phyloP scores from a whole-genome alignment of 2,797 vertebrate genomes.

The Cryptoprocta ferox region DNA sequence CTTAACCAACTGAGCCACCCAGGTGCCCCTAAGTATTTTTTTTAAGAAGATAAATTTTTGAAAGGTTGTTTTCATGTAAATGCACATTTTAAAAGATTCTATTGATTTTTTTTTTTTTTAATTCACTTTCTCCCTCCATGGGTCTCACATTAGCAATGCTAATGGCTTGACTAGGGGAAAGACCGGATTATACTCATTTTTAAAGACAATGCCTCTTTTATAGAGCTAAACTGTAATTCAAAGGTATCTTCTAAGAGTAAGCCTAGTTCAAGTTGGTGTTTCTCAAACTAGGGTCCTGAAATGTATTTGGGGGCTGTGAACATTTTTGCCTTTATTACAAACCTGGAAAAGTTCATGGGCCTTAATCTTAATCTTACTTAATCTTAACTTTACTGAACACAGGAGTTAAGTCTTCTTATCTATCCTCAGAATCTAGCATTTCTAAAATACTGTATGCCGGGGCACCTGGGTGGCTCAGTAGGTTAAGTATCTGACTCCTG shows the following conservation, averaged over 20 bases:
- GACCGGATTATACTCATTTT: neutral
- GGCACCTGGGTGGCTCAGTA: no score
- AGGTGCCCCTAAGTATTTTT: no score
- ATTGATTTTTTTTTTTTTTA: neutral
- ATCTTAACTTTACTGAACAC: no score
- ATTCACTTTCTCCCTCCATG: neutral
- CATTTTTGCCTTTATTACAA: neutral
- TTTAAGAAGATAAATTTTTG: no score
- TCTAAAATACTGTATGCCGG: neutral
- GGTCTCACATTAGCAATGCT: fast-evolving
- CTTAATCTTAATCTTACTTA: neutral
- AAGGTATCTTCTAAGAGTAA: neutral
- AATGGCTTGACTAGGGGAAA: neutral
- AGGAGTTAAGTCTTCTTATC: neutral
- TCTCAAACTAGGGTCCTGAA: neutral
- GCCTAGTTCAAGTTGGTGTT: neutral
- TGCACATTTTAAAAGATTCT: neutral
- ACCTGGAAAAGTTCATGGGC: neutral
- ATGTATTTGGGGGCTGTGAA: neutral
- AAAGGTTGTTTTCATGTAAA: neutral
- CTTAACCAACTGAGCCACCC: no score
- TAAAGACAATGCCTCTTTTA: neutral
- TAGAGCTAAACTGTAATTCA: neutral
- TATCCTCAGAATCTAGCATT: neutral
- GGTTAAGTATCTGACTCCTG: no score